These are phyloP conservation scores for Gadopsis marmoratus DNA, from an alignment of 2,797 vertebrate genomes.

Conservation along the genomic window DNA sequence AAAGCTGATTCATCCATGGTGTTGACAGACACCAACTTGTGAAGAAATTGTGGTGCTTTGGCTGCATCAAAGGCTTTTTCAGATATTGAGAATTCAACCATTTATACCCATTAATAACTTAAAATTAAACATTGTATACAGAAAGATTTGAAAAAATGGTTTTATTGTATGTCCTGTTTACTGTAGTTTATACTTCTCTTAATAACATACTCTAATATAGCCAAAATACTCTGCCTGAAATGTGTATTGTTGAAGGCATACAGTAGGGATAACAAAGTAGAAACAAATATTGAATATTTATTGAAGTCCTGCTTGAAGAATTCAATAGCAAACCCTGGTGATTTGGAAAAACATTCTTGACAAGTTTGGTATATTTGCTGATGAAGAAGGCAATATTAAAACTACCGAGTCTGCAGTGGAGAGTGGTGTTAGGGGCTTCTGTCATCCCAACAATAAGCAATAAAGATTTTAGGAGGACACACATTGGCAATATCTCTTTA, in stretches of 20 bases:
- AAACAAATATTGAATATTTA: constrained; percentile 1
- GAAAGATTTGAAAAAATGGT: background rate
- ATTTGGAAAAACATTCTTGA: background rate
- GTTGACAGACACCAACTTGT: constrained; percentile 18
- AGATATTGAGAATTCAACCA: background rate
- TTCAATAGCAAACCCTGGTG: background rate
- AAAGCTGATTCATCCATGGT: background rate
- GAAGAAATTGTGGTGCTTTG: background rate
- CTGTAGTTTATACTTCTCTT: background rate
- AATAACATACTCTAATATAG: background rate
- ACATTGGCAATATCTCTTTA: constrained; percentile 5
- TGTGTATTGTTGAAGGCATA: background rate
- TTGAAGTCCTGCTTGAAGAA: background rate
- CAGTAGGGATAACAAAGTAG: background rate
- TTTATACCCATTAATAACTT: background rate
- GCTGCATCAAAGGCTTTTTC: background rate
- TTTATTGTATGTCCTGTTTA: no score
- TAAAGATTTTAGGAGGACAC: constrained; percentile 5
- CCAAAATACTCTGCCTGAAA: background rate
- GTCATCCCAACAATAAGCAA: constrained; percentile 8
- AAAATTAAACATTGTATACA: background rate
- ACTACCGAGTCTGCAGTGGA: background rate
- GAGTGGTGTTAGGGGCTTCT: background rate
- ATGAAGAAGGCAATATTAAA: constrained; percentile 1
- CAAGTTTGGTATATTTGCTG: constrained; percentile 4